Conservation (phyloP, 1,140 invertebrate genomes). For the Brachionus asplanchnoidis region DNA sequence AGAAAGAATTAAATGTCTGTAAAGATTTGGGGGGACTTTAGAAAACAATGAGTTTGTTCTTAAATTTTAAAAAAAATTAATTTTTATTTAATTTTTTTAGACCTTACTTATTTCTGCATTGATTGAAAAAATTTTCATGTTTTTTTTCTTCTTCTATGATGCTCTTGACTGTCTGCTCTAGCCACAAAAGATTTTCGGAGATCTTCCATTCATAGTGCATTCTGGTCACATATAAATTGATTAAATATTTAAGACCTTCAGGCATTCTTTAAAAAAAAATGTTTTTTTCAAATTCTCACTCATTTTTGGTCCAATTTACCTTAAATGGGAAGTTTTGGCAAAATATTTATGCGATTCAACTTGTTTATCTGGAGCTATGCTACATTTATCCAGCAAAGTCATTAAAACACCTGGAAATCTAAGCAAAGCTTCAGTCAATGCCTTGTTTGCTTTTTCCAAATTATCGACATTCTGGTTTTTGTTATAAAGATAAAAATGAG, state of each 20-base stretch:
- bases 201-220: constrained; percentile 75
- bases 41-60: constrained; percentile 63
- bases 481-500: constrained; percentile 63
- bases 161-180: constrained; percentile 67
- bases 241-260: constrained; percentile 66
- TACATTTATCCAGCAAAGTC: constrained; percentile 71
- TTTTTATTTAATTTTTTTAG: background rate
- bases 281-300: background rate
- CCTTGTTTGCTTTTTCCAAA: constrained; percentile 61
- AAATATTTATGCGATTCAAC: constrained; percentile 61
- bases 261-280: constrained; percentile 60
- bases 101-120: constrained; percentile 62
- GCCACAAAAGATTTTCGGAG: constrained; percentile 68
- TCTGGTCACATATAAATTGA: constrained; percentile 69
- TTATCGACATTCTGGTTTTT: constrained; percentile 44
- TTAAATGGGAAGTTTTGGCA: constrained; percentile 41
- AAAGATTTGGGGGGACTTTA: constrained; percentile 68
- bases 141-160: constrained; percentile 65
- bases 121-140: constrained; percentile 60
- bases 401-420: constrained; percentile 75
- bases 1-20: constrained; percentile 72
- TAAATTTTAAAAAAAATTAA: constrained; percentile 31
- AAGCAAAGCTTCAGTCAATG: constrained; percentile 71
- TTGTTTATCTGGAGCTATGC: constrained; percentile 65
- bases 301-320: background rate